These are phyloP conservation scores for Carterocephalus palaemon DNA, from an alignment of 2,888 invertebrate species.

Conservation along the genomic window DNA sequence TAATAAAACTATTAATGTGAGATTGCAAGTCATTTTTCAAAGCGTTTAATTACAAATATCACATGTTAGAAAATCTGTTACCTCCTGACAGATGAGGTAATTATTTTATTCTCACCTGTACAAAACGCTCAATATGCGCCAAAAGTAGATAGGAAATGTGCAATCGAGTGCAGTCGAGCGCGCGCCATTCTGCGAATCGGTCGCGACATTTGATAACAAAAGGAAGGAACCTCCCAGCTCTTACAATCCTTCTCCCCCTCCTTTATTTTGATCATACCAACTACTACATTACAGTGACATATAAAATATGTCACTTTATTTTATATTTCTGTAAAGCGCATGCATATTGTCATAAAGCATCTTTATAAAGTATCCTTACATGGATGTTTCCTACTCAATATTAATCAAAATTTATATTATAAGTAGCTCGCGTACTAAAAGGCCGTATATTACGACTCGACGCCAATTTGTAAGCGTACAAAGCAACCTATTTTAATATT, in stretches of 20 bases:
- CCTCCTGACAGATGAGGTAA: slow-evolving; percentile 11
- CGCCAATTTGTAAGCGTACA: slow-evolving; percentile 67
- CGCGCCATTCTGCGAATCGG: slow-evolving; percentile 33
- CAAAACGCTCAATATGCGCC: slow-evolving; percentile 14
- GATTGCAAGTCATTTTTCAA: slow-evolving; percentile 16
- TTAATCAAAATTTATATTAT: slow-evolving; percentile 10
- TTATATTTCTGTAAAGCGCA: too few relatives aligned
- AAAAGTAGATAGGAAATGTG: slow-evolving; percentile 26
- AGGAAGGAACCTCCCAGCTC: slow-evolving; percentile 39
- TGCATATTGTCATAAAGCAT: too few relatives aligned
- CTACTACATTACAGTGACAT: too few relatives aligned
- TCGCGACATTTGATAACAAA: slow-evolving; percentile 48
- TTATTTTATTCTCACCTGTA: slow-evolving; percentile 12
- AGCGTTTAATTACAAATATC: slow-evolving; percentile 1
- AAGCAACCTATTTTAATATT: slow-evolving; percentile 64
- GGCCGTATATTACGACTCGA: slow-evolving; percentile 35
- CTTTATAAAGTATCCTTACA: too few relatives aligned
- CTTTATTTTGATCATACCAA: too few relatives aligned
- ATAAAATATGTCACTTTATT: too few relatives aligned
- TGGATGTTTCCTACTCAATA: too few relatives aligned
- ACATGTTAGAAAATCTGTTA: slow-evolving; percentile 10
- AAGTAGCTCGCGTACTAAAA: slow-evolving; percentile 10
- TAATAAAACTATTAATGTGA: slow-evolving; percentile 21
- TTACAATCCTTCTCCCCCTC: too few relatives aligned
- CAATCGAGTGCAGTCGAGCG: slow-evolving; percentile 30